phyloP scores from a whole-genome alignment of 2,797 vertebrate genomes.

The Emys orbicularis region DNA sequence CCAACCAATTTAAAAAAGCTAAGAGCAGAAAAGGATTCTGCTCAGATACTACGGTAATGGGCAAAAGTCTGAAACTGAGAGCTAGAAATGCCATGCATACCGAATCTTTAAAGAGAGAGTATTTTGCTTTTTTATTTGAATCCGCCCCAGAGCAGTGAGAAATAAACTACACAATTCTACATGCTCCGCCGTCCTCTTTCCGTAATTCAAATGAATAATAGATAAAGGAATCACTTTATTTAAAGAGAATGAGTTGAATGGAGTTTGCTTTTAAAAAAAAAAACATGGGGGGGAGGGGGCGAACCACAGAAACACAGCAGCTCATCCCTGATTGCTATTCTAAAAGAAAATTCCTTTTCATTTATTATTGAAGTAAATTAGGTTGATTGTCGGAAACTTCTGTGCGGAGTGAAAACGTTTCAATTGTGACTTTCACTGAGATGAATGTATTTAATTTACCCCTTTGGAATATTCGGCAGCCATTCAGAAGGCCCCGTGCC shows the following conservation, averaged over 20 bases:
- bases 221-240: conserved; percentile 77
- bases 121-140: conserved; percentile 70
- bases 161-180: conserved; percentile 59
- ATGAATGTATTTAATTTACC: conserved; percentile 81
- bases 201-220: conserved; percentile 74
- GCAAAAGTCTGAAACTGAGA: conserved; percentile 3
- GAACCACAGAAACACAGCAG: rapidly evolving
- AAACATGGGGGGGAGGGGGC: neutral
- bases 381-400: conserved; percentile 76
- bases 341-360: conserved; percentile 55
- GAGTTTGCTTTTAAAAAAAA: conserved; percentile 70
- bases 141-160: conserved; percentile 53
- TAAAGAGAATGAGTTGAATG: conserved; percentile 72
- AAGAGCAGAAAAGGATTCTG: neutral
- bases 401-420: conserved; percentile 47
- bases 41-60: neutral
- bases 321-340: conserved; percentile 64
- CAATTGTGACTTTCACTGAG: conserved; percentile 61
- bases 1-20: neutral
- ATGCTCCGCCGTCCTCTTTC: conserved; percentile 73
- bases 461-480: conserved; percentile 53
- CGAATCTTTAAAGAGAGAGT: conserved; percentile 54
- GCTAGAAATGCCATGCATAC: conserved; percentile 24
- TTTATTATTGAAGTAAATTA: conserved; percentile 81
- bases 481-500: conserved; percentile 2